Evolutionary conservation across 2,888 invertebrate species (phyloP).

Genomic region (Eumacrocentrus americanus): DNA sequence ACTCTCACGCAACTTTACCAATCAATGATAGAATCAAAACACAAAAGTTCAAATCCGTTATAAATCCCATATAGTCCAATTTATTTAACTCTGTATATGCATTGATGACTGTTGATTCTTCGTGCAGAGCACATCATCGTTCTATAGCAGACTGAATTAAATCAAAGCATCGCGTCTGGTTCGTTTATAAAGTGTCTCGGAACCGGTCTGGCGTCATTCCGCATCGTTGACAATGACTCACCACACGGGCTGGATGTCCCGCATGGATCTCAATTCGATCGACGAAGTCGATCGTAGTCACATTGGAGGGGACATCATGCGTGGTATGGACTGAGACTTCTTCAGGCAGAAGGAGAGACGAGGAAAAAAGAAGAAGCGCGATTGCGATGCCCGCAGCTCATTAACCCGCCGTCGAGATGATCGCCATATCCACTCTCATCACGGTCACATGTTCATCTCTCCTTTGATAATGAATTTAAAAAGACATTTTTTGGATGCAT

Average conservation of each 20-base stretch:
- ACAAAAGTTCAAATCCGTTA: too few species aligned
- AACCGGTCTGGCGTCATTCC: slow-evolving; percentile 51
- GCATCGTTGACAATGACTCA: slow-evolving; percentile 53
- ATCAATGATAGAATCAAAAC: too few species aligned
- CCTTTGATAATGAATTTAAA: too few species aligned
- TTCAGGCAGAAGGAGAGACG: too few species aligned
- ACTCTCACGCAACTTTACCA: too few species aligned
- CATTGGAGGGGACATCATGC: slow-evolving; percentile 4
- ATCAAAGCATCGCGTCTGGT: slow-evolving; percentile 11
- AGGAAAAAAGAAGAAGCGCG: slow-evolving; percentile 14
- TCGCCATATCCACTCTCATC: slow-evolving; percentile 39
- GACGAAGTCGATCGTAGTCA: slow-evolving; percentile 38
- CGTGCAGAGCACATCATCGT: slow-evolving; percentile 2
- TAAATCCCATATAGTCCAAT: too few species aligned
- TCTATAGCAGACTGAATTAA: slow-evolving; percentile 7
- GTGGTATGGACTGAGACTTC: too few species aligned
- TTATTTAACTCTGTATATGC: too few species aligned
- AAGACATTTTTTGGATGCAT: too few species aligned
- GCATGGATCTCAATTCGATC: slow-evolving; percentile 40
- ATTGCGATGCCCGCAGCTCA: slow-evolving; percentile 37
- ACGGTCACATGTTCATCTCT: slow-evolving; percentile 28
- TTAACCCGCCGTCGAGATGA: slow-evolving; percentile 42
- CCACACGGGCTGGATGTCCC: slow-evolving; percentile 30
- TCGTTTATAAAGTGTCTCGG: slow-evolving; percentile 38
- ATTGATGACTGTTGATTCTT: background rate